phyloP scores from a whole-genome alignment of 1,140 invertebrate genomes.

The Ptiloglossa arizonensis region DNA sequence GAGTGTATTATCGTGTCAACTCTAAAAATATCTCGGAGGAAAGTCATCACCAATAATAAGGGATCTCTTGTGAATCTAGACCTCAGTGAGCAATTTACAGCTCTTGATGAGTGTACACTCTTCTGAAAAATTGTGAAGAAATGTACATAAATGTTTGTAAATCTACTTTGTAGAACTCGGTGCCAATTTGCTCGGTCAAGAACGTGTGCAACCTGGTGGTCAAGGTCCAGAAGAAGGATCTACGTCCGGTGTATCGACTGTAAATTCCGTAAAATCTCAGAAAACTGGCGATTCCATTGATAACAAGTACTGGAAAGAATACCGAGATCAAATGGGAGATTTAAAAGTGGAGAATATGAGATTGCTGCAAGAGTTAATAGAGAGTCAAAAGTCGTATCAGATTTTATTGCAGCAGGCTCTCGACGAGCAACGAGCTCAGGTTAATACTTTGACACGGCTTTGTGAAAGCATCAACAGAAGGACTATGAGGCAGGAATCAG shows the following conservation, averaged over 20 bases:
- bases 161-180: slow-evolving; percentile 87
- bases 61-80: slow-evolving; percentile 37
- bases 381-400: slow-evolving; percentile 88
- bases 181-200: slow-evolving; percentile 89
- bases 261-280: slow-evolving; percentile 86
- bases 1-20: slow-evolving; percentile 62
- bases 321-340: slow-evolving; percentile 81
- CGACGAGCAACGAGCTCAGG: slow-evolving; percentile 86
- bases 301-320: slow-evolving; percentile 81
- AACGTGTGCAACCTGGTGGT: slow-evolving; percentile 80
- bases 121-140: slow-evolving; percentile 6
- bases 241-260: slow-evolving; percentile 86
- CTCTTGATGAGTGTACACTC: not conserved
- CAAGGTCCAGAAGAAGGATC: slow-evolving; percentile 83
- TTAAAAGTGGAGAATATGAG: slow-evolving; percentile 83
- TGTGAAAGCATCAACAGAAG: slow-evolving; percentile 76
- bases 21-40: slow-evolving; percentile 65
- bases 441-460: slow-evolving; percentile 80
- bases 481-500: slow-evolving; percentile 68
- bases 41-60: slow-evolving; percentile 60
- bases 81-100: slow-evolving; percentile 48
- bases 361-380: slow-evolving; percentile 85
- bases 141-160: slow-evolving; percentile 16
- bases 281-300: slow-evolving; percentile 80
- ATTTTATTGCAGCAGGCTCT: slow-evolving; percentile 86